Conservation (phyloP, 1,140 invertebrate genomes). For the Atta texana region DNA sequence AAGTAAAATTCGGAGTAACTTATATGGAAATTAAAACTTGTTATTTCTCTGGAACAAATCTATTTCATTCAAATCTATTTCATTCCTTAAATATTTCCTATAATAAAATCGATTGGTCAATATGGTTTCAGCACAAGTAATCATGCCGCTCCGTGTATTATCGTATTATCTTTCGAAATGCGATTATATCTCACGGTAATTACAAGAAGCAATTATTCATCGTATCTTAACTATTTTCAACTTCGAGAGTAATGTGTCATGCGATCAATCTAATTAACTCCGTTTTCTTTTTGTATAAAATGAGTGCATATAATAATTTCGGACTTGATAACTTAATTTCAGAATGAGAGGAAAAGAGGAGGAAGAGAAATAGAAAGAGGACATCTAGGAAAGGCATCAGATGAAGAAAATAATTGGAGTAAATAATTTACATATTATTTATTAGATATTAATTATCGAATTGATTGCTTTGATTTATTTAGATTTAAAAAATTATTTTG, state of each 20-base stretch:
- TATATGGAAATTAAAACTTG: neutral
- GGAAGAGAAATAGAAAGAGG: neutral
- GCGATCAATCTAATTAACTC: neutral
- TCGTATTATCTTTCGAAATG: neutral
- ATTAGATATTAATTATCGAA: neutral
- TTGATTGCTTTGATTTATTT: neutral
- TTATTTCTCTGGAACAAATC: neutral
- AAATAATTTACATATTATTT: neutral
- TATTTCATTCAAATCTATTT: neutral
- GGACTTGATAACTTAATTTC: neutral
- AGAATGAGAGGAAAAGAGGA: neutral
- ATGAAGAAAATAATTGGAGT: no score
- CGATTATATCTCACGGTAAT: neutral
- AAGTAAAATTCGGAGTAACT: neutral
- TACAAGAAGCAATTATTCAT: conserved; percentile 14
- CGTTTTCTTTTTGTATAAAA: neutral
- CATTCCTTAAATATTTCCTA: neutral
- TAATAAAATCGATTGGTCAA: no score
- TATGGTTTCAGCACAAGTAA: neutral
- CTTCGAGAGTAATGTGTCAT: neutral
- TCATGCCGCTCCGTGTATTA: neutral
- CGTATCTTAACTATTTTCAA: neutral
- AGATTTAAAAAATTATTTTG: neutral
- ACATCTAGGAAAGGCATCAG: neutral
- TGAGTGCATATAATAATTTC: neutral